phyloP scores from a whole-genome alignment of 53 echinoderm and acorn worm species.

The Apostichopus leukothele region DNA sequence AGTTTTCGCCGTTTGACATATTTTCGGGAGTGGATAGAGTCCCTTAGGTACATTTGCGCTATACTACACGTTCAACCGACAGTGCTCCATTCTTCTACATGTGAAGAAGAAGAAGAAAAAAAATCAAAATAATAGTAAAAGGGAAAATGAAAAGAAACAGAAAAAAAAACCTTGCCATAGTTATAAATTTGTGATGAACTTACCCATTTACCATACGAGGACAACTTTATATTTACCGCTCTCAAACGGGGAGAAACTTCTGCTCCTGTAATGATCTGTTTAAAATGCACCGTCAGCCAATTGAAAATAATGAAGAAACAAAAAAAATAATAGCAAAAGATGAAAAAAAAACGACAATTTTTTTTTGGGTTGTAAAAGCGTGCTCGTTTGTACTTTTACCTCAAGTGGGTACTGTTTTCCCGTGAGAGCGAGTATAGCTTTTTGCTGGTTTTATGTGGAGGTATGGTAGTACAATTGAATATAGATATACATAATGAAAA shows the following conservation, averaged over 20 bases:
- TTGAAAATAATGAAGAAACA: constrained; percentile 1
- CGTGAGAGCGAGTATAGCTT: background rate
- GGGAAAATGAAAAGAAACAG: background rate
- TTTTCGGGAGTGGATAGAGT: constrained; percentile 17
- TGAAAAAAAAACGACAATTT: background rate
- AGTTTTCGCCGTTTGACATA: constrained; percentile 4
- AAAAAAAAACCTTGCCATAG: constrained; percentile 35
- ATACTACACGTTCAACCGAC: background rate
- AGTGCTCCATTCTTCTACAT: no score
- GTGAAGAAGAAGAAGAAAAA: no score
- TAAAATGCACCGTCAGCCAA: background rate
- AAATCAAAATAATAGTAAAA: no score
- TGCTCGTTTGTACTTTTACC: background rate
- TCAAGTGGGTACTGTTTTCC: constrained; percentile 3
- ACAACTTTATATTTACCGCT: background rate
- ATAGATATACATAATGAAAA: no score
- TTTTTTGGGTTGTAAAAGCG: background rate
- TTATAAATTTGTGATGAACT: constrained; percentile 42
- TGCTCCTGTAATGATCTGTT: background rate
- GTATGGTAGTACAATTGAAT: no score
- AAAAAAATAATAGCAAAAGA: background rate
- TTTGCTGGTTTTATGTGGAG: no score
- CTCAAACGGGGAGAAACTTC: background rate
- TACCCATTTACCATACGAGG: constrained; percentile 33
- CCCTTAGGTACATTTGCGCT: constrained; percentile 44